phyloP scores from a whole-genome alignment of 2,888 invertebrate species.

The Drosophila setosimentum region DNA sequence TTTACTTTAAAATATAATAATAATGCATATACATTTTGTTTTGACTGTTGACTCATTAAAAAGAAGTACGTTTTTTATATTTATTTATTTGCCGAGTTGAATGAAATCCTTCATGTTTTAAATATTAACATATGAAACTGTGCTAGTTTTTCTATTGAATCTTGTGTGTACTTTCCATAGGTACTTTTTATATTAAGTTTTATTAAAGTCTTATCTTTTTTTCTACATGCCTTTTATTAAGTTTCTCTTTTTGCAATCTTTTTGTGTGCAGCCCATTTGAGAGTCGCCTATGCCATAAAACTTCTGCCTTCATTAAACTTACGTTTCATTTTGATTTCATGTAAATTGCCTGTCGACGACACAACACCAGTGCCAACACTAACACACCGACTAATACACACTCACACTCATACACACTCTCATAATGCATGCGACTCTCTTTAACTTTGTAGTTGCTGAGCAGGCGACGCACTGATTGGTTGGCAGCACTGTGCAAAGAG shows the following conservation, averaged over 20 bases:
- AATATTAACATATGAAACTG: not conserved
- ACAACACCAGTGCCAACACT: conserved; percentile 63
- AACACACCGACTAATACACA: conserved; percentile 16
- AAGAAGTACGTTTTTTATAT: not conserved
- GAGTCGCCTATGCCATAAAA: conserved; percentile 13
- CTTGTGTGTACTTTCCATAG: not conserved
- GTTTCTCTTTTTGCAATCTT: not conserved
- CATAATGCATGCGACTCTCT: conserved; percentile 16
- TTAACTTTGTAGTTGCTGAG: conserved; percentile 8
- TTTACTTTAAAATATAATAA: no score
- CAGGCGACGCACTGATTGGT: conserved; percentile 48
- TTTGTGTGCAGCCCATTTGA: not conserved
- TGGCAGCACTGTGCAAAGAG: conserved; percentile 4
- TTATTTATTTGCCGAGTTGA: not conserved
- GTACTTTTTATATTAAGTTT: not conserved
- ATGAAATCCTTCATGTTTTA: not conserved
- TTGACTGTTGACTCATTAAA: no score
- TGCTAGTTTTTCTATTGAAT: not conserved
- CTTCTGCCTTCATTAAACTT: conserved; percentile 38
- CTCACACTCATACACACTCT: conserved; percentile 8
- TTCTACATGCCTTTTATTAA: no score
- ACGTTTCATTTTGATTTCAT: conserved; percentile 80
- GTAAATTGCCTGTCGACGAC: conserved; percentile 78
- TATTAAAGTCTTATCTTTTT: not conserved
- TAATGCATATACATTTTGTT: no score